phyloP scores from a whole-genome alignment of 1,140 invertebrate genomes.

The Pygmarrhopalites habei region DNA sequence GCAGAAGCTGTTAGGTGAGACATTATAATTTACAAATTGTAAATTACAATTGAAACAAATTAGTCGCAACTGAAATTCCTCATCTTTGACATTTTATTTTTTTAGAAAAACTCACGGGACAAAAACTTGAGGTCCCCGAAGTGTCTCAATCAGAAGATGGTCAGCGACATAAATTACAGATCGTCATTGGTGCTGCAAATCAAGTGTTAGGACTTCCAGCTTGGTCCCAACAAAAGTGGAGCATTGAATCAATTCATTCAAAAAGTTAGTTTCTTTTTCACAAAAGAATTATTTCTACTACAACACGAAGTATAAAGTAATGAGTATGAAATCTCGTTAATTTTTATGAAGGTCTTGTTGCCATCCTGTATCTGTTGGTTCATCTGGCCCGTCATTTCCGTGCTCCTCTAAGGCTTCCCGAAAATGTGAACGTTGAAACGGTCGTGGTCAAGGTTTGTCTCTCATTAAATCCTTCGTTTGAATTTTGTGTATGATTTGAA shows the following conservation, averaged over 20 bases:
- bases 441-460: slow-evolving; percentile 66
- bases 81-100: too few relatives aligned
- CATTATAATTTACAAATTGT: too few relatives aligned
- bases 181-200: slow-evolving; percentile 80
- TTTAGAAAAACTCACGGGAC: slow-evolving; percentile 78
- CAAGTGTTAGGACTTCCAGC: slow-evolving; percentile 50
- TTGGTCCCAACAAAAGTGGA: slow-evolving; percentile 69
- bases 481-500: too few relatives aligned
- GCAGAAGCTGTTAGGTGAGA: slow-evolving; percentile 83
- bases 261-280: too few relatives aligned
- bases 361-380: slow-evolving; percentile 90
- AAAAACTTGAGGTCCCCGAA: slow-evolving; percentile 92
- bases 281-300: too few relatives aligned
- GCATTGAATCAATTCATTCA: slow-evolving; percentile 87
- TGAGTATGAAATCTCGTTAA: too few relatives aligned
- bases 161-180: slow-evolving; percentile 86
- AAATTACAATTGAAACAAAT: too few relatives aligned
- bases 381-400: slow-evolving; percentile 86
- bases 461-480: too few relatives aligned
- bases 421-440: slow-evolving; percentile 85
- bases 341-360: too few relatives aligned
- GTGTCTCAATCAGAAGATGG: slow-evolving; percentile 98
- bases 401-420: slow-evolving; percentile 88
- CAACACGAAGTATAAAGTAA: too few relatives aligned
- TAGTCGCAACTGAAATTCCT: too few relatives aligned